Base-by-base conservation (phyloP, 2,888 invertebrate genomes). In the Hoplodrina ambigua region DNA sequence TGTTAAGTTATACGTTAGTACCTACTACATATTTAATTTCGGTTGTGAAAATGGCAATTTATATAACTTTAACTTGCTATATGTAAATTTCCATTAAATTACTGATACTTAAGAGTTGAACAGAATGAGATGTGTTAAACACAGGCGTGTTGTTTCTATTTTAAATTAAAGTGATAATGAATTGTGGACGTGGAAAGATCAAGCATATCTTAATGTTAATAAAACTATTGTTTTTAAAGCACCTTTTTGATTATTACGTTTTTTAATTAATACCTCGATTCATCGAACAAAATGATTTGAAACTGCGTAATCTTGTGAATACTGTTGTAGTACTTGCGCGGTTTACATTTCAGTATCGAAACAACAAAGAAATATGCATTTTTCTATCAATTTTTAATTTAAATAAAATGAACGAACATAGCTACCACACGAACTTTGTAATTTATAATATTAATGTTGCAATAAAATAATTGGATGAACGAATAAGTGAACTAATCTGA, bases 1-100 rank as follows among this genome's bases (percentile, higher is more conserved):
- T 93, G 91, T 94, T 94, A 93, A 93, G 92, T 94, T 94, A 93
- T 91, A 89, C 87, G 86, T 91, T 92, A 93, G 92, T 90, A 93
- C 91, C 91, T 92, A 92, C 87, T 91, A 93, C 91, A 94, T 94
- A 95, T 96, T 96, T 96, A 94, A 95, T 96, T 96, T 96, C 94
- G 96, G 96, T 96, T 96, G 96, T 96, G 96, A 96, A 94, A 94
- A 94, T 94, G 93, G 95, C 95, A 95, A 95, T 95, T 94, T 94
- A 92, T 93, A 91, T 95, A 93, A 93, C 92, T 90, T 93, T 92
- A 89, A 92, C 91, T 93, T 92, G 93, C 91, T 93, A 86, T 92
- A 90, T 94, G 92, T 94, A 93, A 93, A 94, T 94, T 90, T 91
- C 90, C 92, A 84, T 85, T 85, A 90, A 78, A 90, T 90, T 91